These are phyloP conservation scores for Malurus leucopterus DNA, from an alignment of 2,797 vertebrate genomes.

Conservation along the genomic window DNA sequence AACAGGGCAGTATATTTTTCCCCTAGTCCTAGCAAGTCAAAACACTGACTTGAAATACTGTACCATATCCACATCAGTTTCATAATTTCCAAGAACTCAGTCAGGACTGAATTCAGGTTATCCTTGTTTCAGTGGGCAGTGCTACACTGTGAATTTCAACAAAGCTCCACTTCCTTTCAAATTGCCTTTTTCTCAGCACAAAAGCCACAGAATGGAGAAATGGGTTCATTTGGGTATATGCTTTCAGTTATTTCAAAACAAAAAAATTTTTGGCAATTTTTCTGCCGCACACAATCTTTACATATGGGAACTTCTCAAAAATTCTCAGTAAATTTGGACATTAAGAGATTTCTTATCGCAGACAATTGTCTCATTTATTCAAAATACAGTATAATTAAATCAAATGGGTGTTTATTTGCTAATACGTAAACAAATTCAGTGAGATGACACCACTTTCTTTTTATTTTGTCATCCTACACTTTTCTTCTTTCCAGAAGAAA, in stretches of 20 bases:
- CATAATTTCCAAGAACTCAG: not conserved
- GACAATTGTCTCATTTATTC: not conserved
- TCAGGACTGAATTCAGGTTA: not conserved
- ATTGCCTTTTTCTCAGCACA: not conserved
- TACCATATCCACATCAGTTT: not conserved
- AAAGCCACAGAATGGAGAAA: not conserved
- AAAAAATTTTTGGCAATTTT: not conserved
- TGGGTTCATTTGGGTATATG: not conserved
- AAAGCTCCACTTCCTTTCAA: not conserved
- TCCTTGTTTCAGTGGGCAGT: not conserved
- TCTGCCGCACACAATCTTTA: not conserved
- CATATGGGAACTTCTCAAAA: not conserved
- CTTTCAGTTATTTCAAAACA: not conserved
- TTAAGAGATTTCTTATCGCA: not conserved
- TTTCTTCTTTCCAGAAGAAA: not conserved
- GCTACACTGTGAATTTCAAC: not conserved
- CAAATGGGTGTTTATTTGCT: not conserved
- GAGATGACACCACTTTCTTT: not conserved
- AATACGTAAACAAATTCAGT: not conserved
- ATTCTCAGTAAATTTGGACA: not conserved
- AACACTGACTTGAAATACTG: not conserved
- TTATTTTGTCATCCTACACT: not conserved
- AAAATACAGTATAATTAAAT: not conserved
- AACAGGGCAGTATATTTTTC: not conserved
- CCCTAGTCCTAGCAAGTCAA: not conserved